Percentiles rank a stretch among this genome's conserved stretches.
Conservation (phyloP, 2,888 invertebrate species). For the Philereme transversata region DNA sequence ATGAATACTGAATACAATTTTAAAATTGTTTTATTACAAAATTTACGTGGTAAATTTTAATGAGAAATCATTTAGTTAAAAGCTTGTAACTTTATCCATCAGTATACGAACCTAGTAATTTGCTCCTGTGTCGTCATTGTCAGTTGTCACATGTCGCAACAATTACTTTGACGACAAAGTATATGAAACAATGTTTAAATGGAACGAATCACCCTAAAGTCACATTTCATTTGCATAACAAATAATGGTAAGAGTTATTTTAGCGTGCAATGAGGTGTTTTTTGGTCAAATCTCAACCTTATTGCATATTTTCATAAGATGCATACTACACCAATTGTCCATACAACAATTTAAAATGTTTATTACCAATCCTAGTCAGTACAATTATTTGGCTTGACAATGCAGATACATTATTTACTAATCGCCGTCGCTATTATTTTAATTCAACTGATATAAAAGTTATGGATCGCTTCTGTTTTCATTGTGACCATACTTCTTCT, state of each 20-base stretch:
- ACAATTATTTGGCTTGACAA: slow-evolving; percentile 33
- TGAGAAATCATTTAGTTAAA: background rate
- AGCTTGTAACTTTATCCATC: slow-evolving; percentile 26
- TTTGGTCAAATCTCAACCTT: too few relatives aligned
- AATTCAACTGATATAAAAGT: slow-evolving; percentile 7
- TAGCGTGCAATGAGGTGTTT: too few relatives aligned
- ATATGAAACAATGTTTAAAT: slow-evolving; percentile 51
- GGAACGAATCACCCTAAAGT: too few relatives aligned
- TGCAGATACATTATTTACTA: slow-evolving; percentile 29
- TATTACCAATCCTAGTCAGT: slow-evolving; percentile 2
- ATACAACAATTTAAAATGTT: too few relatives aligned
- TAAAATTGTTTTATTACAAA: too few relatives aligned
- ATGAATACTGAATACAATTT: too few relatives aligned
- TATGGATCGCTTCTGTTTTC: background rate
- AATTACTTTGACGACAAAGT: slow-evolving; percentile 62
- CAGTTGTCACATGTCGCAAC: slow-evolving; percentile 54
- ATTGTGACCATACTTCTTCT: background rate
- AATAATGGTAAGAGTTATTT: too few relatives aligned
- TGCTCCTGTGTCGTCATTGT: slow-evolving; percentile 51
- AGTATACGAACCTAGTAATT: slow-evolving; percentile 51
- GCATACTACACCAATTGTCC: too few relatives aligned
- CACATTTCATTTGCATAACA: too few relatives aligned
- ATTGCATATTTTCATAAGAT: too few relatives aligned
- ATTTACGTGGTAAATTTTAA: background rate
- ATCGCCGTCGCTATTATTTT: slow-evolving; percentile 16